Evolutionary conservation across 2,797 vertebrate species (phyloP).

Genomic region (Malacoctenus gilli): DNA sequence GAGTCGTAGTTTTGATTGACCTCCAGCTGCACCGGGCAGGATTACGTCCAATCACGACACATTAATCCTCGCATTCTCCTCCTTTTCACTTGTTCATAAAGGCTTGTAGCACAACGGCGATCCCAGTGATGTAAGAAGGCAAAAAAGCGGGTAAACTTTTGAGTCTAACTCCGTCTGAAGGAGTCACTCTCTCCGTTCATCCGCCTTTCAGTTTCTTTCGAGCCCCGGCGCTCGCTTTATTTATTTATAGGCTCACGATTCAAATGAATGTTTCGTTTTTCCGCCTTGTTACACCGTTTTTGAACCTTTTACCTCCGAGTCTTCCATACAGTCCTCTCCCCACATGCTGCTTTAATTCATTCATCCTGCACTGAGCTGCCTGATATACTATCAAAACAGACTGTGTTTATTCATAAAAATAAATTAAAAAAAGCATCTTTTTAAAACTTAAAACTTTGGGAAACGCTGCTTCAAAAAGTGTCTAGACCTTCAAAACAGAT

Average conservation of each 20-base stretch:
- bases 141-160: not conserved
- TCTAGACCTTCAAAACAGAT: slow-evolving; percentile 17
- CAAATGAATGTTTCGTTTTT: slow-evolving; percentile 10
- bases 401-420: too few species aligned
- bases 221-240: not conserved
- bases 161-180: too few species aligned
- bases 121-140: too few species aligned
- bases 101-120: too few species aligned
- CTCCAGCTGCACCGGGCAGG: too few species aligned
- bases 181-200: not conserved
- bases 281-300: slow-evolving; percentile 8
- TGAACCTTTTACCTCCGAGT: not conserved
- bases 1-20: too few species aligned
- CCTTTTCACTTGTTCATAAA: too few species aligned
- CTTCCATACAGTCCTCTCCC: too few species aligned
- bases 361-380: not conserved
- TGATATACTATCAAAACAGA: too few species aligned
- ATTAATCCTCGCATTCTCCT: too few species aligned
- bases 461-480: slow-evolving; percentile 9
- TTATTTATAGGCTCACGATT: slow-evolving; percentile 9
- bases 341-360: not conserved
- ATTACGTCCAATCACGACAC: too few species aligned
- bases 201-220: not conserved
- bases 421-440: not conserved
- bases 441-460: slow-evolving; percentile 11